A percentile compares a stretch with the other conserved stretches of the same genome.
These are phyloP conservation scores for Globia sparganii DNA, from an alignment of 2,888 invertebrate species.

Conservation along the genomic window DNA sequence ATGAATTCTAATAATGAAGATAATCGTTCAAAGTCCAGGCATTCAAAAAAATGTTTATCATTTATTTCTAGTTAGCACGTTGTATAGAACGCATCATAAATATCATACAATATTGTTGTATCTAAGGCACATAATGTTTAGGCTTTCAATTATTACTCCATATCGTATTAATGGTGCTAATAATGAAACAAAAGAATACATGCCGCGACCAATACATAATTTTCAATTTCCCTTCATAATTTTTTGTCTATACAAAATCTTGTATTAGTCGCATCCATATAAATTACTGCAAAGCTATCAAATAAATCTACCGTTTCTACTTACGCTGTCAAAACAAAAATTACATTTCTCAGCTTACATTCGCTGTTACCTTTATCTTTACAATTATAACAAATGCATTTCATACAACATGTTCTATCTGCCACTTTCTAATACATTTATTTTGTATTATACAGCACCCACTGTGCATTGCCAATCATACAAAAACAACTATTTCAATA, in stretches of 20 bases:
- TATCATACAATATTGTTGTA: slow-evolving; percentile 91
- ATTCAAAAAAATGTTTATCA: slow-evolving; percentile 87
- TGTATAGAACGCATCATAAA: slow-evolving; percentile 91
- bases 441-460: slow-evolving; percentile 76
- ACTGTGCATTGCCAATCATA: slow-evolving; percentile 86
- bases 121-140: slow-evolving; percentile 91
- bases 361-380: slow-evolving; percentile 73
- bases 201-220: slow-evolving; percentile 76
- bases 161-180: slow-evolving; percentile 89
- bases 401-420: slow-evolving; percentile 76
- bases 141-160: slow-evolving; percentile 90
- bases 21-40: slow-evolving; percentile 82
- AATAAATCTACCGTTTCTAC: slow-evolving; percentile 82
- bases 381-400: slow-evolving; percentile 83
- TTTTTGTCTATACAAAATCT: slow-evolving; percentile 57
- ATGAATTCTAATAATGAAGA: slow-evolving; percentile 84
- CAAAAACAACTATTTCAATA: slow-evolving; percentile 90
- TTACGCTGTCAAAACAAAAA: slow-evolving; percentile 79
- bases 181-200: slow-evolving; percentile 74
- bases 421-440: slow-evolving; percentile 75
- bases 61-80: slow-evolving; percentile 90
- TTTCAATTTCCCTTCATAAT: slow-evolving; percentile 39
- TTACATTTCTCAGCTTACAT: slow-evolving; percentile 73
- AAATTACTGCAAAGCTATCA: slow-evolving; percentile 85
- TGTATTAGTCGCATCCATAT: slow-evolving; percentile 74